Conservation (phyloP, 2,113 vertebrate species). For the Carassius gibelio region DNA sequence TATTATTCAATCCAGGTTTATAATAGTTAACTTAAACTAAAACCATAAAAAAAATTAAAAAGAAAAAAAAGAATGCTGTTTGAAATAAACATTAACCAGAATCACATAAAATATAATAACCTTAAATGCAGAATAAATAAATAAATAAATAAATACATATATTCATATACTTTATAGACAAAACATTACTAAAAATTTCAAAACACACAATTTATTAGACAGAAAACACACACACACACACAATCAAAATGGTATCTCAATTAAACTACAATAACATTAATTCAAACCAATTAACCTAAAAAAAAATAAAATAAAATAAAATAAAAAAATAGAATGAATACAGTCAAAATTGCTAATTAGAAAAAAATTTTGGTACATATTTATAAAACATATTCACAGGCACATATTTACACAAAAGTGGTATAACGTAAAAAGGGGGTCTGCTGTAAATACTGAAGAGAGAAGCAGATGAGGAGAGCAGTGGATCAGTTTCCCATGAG, state of each 20-base stretch:
- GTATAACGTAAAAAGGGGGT: background rate
- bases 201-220: background rate
- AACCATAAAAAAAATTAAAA: background rate
- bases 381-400: background rate
- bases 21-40: background rate
- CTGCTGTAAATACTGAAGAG: background rate
- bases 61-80: background rate
- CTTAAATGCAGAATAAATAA: background rate
- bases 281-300: background rate
- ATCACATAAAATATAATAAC: background rate
- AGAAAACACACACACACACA: background rate
- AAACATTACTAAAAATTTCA: background rate
- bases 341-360: background rate
- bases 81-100: background rate
- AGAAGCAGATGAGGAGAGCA: background rate
- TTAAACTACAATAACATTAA: background rate
- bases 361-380: background rate
- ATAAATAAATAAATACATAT: background rate
- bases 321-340: background rate
- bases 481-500: slow-evolving; percentile 32
- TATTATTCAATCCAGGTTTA: background rate
- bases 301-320: too few relatives aligned
- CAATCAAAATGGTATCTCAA: background rate
- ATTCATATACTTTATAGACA: background rate
- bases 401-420: background rate